Conservation (phyloP, 2,113 vertebrate genomes). For the Cephalopterus ornatus region DNA sequence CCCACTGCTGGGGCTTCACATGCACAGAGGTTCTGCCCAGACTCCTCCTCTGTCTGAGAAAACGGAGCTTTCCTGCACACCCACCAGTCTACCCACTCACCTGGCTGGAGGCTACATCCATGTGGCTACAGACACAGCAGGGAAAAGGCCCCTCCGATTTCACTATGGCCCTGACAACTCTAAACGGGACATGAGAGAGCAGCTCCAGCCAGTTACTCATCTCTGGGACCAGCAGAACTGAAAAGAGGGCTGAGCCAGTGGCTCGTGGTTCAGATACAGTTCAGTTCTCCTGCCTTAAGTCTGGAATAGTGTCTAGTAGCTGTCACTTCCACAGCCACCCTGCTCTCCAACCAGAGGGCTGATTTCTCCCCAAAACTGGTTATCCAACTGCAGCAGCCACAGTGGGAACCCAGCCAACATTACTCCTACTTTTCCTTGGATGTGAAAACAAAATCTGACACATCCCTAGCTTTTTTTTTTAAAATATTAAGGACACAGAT, state of each 20-base stretch:
- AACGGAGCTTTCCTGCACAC: not conserved
- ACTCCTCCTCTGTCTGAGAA: not conserved
- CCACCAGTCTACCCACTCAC: not conserved
- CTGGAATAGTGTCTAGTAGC: not conserved
- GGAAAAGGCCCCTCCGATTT: not conserved
- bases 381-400: not conserved
- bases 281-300: not conserved
- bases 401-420: not conserved
- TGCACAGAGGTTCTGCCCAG: not conserved
- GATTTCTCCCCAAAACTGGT: not conserved
- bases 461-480: accelerated
- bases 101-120: not conserved
- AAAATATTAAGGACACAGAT: not conserved
- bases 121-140: not conserved
- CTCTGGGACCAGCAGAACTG: not conserved
- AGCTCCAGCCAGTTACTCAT: not conserved
- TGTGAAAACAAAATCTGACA: not conserved
- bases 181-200: not conserved
- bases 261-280: not conserved
- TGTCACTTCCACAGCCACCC: not conserved
- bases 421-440: not conserved
- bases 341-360: not conserved
- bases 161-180: not conserved
- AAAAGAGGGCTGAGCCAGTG: not conserved
- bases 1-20: not conserved